Evolutionary conservation across 1,140 invertebrate genomes (phyloP).

Genomic region (Venturia canescens): DNA sequence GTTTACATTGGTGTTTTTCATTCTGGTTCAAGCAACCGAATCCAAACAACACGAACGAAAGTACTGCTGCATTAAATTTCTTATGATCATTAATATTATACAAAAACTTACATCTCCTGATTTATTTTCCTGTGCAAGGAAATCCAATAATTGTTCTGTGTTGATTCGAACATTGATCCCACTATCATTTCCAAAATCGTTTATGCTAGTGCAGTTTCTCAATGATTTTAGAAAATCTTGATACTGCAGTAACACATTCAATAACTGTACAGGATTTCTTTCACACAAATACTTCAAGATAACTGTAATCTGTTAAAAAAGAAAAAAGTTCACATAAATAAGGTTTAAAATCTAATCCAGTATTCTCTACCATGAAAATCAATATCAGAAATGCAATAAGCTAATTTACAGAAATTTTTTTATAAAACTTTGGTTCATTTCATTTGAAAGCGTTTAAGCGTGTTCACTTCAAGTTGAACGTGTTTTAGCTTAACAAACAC

Average conservation of each 20-base stretch:
- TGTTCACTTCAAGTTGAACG: too few species aligned
- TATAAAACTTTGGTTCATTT: too few species aligned
- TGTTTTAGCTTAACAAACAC: too few species aligned
- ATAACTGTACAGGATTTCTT: background rate
- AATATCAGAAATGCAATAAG: too few species aligned
- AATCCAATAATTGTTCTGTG: constrained; percentile 18
- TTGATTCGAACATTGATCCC: constrained; percentile 20
- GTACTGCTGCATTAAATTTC: too few species aligned
- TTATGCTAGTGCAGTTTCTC: background rate
- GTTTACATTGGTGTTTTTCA: background rate
- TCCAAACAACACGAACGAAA: too few species aligned
- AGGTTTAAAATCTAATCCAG: background rate
- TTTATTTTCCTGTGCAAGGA: background rate
- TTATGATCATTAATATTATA: too few species aligned
- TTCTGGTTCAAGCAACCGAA: too few species aligned
- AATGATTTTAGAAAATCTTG: constrained; percentile 6
- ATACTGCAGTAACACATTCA: background rate
- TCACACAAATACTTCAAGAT: constrained; percentile 26
- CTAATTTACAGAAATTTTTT: too few species aligned
- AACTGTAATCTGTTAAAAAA: constrained; percentile 24
- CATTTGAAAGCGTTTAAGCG: too few species aligned
- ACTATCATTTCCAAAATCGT: background rate
- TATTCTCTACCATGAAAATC: too few species aligned
- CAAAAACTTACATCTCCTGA: background rate
- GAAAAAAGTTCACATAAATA: too few species aligned